Evolutionary conservation across 2,113 vertebrate species (phyloP).

Genomic region (Mormyrus iriodes): DNA sequence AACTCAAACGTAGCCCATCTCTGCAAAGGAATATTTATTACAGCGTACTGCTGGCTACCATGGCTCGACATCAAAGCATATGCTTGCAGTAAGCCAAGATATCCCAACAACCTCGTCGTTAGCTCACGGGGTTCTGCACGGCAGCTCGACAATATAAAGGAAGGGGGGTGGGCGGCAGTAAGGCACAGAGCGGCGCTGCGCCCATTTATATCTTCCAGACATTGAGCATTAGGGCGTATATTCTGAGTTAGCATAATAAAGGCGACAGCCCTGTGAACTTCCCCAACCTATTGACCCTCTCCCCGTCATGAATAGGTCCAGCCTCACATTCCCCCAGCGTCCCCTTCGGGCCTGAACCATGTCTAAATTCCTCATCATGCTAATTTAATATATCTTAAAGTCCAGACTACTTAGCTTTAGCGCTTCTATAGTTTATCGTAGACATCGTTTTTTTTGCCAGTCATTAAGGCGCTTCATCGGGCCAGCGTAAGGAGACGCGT

Average conservation of each 20-base stretch:
- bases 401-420: conserved; percentile 77
- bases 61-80: neutral
- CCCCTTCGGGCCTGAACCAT: conserved; percentile 82
- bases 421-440: conserved; percentile 86
- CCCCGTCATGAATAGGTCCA: conserved; percentile 79
- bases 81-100: neutral
- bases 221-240: conserved; percentile 75
- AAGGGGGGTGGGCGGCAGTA: conserved; percentile 58
- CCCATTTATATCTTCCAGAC: conserved; percentile 91
- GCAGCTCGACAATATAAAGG: conserved; percentile 46
- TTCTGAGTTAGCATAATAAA: conserved; percentile 92
- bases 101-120: neutral
- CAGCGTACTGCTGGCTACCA: neutral
- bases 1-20: neutral
- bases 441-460: conserved; percentile 71
- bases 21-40: neutral
- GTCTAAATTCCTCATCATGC: conserved; percentile 94
- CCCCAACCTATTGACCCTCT: conserved; percentile 88
- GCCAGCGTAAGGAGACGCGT: conserved; percentile 69
- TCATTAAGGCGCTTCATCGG: conserved; percentile 73
- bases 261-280: conserved; percentile 86
- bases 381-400: conserved; percentile 98
- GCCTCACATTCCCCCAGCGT: conserved; percentile 72
- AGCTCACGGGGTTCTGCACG: conserved; percentile 38
- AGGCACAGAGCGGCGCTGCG: conserved; percentile 65